A percentile compares a stretch with the other conserved stretches of the same genome.
These are phyloP conservation scores for Linurgus olivaceus DNA, from an alignment of 2,797 vertebrate species.

Conservation along the genomic window DNA sequence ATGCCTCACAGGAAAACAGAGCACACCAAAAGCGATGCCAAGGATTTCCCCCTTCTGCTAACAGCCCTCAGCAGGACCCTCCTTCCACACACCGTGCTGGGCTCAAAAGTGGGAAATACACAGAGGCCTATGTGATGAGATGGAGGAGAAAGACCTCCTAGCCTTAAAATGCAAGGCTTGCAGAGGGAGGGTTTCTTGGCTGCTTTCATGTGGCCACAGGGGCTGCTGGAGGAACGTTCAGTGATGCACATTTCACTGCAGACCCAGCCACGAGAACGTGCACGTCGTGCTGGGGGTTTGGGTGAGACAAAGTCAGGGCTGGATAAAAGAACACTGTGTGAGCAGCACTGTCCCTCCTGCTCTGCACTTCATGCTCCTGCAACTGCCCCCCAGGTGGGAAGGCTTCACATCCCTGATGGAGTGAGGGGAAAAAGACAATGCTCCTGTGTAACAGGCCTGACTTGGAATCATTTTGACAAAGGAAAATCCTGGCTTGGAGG, in stretches of 20 bases:
- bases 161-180: neutral
- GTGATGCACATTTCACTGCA: neutral
- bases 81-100: neutral
- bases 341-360: neutral
- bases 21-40: neutral
- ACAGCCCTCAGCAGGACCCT: neutral
- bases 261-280: neutral
- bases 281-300: neutral
- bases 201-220: neutral
- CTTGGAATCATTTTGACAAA: neutral
- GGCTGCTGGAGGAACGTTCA: neutral
- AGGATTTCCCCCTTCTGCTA: neutral
- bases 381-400: neutral
- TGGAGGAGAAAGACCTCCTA: neutral
- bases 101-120: neutral
- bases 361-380: neutral
- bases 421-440: neutral
- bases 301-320: neutral
- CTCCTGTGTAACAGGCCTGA: neutral
- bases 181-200: neutral
- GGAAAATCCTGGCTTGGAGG: neutral
- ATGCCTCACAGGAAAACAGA: neutral
- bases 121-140: neutral
- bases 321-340: neutral
- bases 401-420: neutral